A percentile compares a stretch with the other conserved stretches of the same genome.
Evolutionary conservation across 2,113 vertebrate genomes (phyloP).

Genomic region (Psittacus erithacus): DNA sequence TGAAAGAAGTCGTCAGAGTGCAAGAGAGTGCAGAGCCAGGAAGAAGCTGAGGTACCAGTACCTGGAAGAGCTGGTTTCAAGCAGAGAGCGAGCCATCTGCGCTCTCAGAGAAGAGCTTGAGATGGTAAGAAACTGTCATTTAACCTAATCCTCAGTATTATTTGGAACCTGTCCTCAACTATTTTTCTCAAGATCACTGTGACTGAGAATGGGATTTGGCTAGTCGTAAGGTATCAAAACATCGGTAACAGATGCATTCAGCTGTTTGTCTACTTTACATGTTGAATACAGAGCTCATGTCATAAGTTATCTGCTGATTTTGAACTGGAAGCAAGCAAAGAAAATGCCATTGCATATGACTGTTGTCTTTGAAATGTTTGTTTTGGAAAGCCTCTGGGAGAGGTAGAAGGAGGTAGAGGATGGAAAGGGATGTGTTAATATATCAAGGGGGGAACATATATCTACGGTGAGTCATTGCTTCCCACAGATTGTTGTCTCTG

Average conservation of each 20-base stretch:
- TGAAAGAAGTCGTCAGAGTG: constrained; percentile 95
- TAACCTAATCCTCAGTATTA: neutral
- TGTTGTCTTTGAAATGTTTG: neutral
- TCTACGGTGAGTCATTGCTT: neutral
- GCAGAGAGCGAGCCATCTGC: constrained; percentile 94
- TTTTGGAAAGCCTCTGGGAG: neutral
- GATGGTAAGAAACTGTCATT: constrained; percentile 81
- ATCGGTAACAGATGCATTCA: constrained; percentile 23
- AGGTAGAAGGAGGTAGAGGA: neutral
- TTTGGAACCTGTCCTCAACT: neutral
- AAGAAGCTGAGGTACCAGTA: constrained; percentile 98
- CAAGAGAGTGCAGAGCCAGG: constrained; percentile 91
- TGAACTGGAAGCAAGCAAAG: neutral
- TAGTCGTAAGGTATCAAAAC: neutral
- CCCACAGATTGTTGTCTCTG: neutral
- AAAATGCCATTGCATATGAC: neutral
- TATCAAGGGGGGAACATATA: neutral
- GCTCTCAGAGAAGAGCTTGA: constrained; percentile 96
- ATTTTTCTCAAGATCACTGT: neutral
- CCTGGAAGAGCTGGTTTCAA: constrained; percentile 95
- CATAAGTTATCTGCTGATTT: neutral
- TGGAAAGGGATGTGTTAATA: neutral
- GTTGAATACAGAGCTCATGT: neutral
- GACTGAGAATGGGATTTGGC: constrained; percentile 15
- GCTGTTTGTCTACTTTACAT: neutral